Evolutionary conservation across 2,797 vertebrate genomes (phyloP), one percentile per base, ranked within the genome.

Genomic region (Coregonus ussuriensis): DNA sequence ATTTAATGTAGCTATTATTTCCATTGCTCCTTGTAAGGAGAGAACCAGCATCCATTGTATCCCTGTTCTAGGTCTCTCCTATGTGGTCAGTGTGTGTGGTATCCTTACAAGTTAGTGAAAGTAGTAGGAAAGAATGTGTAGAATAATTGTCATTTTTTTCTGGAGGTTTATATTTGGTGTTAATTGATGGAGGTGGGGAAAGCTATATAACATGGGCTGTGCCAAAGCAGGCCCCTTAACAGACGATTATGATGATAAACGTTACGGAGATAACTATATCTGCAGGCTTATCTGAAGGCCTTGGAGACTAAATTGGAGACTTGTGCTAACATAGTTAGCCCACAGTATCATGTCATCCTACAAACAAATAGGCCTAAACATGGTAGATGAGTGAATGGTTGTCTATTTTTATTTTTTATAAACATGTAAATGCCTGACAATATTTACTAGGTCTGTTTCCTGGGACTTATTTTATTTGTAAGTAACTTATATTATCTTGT

Each of bases 61-160:
- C 85, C 86, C 83, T 79, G 87, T 88, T 83, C 85, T 71, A 80
- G 87, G 83, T 82, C 77, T 85, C 82, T 88, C 82, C 77, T 86
- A 76, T 75, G 41, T 67, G n/a, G 65, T 74, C 67, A 51, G 63
- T 76, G 79, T 72, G 80, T 82, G 81, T 81, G 75, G 79, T 82
- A 72, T 77, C 69, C 35, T 75, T 78, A 85, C 62, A 86, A 83
- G 86, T 90, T 67, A 74, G 79, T 78, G 35, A 82, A 80, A 83
- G 54, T 79, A 80, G 76, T 37, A 5, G 83, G 84, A 82, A 77
- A 82, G 76, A 82, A 80, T 59, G 75, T 67, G 11, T 11, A 74
- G 78, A 80, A 62, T 25, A 77, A 76, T 71, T 66, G 75, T 79
- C 80, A 56, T 73, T 80, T 73, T 80, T 37, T 47, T 74, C 74